Evolutionary conservation across 2,113 vertebrate genomes (phyloP), one percentile per base, ranked within the genome.

Genomic region (Nothobranchius furzeri): DNA sequence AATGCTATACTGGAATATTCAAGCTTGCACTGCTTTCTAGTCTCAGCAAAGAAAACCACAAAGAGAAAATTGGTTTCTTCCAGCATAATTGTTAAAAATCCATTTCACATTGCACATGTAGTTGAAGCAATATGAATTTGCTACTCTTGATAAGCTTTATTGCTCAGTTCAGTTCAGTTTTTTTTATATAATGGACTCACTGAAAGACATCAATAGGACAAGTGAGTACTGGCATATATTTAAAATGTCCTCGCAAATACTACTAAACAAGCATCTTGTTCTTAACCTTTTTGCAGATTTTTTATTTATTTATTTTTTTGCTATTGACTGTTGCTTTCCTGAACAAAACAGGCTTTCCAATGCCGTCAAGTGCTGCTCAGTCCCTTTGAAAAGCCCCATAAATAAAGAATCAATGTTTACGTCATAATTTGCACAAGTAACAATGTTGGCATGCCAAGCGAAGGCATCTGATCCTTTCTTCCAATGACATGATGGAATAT

Each of bases 401-500:
- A 93, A 93, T 92, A 90, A 92, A 90, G 73, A 60, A 93, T 67
- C 9, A 7, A 49, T 56, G 67, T 82, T 82, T 86, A 87, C 90
- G 84, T 92, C 91, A 91, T 72, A 75, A 71, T 87, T 91, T 90
- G 86, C 81, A 88, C 85, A 43, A 81, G 79, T 80, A 91, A 92
- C 91, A 93, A 91, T 93, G 89, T 93, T 91, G 88, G 87, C 89
- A 89, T 92, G 91, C 90, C 88, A 91, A 60, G 84, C 79, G 54
- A 72, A 73, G 88, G 85, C 86, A 93, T 76, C 79, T 78, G 90
- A 93, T 93, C 90, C 79, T 54, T 76, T 81, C 85, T 85, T 91
- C 88, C 90, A 86, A 35, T 93, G 91, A 92, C 91, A 93, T 67
- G 89, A 92, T 94, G 93, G 93, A 93, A 93, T 91, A 93, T 89